Base-by-base conservation (phyloP, 1,140 invertebrate species). In the Drosophila subobscura region DNA sequence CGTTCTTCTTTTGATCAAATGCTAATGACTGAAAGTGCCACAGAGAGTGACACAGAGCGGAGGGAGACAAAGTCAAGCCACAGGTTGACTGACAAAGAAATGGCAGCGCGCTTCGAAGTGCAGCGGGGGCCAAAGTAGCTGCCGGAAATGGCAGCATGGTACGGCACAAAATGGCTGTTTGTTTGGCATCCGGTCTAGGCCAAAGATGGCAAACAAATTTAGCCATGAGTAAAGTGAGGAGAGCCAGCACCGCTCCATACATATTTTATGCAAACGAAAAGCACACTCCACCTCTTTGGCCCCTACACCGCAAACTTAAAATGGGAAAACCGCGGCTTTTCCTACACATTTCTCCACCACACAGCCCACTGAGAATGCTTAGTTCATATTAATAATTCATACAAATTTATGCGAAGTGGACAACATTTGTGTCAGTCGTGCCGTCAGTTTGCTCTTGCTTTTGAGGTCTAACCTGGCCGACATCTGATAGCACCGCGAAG, bases 371-470 rank as follows among this genome's bases (percentile, higher is more conserved):
- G 22, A 42, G 61, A 72, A 79, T 77, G 64, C 73, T 74, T 81
- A 70, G 77, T 65, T 85, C 81, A 74, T 64, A 68, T 86, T 86
- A 85, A 85, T 86, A 86, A 81, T 85, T 85, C 81, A 85, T 78
- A 86, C 81, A 86, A 81, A 84, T 84, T 53, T 81, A 74, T 80
- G 73, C 70, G 73, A 80, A 85, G 86, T 81, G 81, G 72, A 80
- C 77, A 72, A 65, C 72, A 60, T 70, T 70, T 70, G 56, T 50
- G 44, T 20, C 46, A 20, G 41, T 45, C 20, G 16, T 20, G 16
- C 53, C 53, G 53, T 51, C 45, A 23, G 53, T 46, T 20, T 20
- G 16, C 16, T 20, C 16, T 20, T 25, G 41, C 10, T 47, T 12
- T 47, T 44, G 59, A 22, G 59, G 55, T 56, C 57, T 61, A 63